phyloP scores from a whole-genome alignment of 2,113 vertebrate genomes.

The Lepus timidus region DNA sequence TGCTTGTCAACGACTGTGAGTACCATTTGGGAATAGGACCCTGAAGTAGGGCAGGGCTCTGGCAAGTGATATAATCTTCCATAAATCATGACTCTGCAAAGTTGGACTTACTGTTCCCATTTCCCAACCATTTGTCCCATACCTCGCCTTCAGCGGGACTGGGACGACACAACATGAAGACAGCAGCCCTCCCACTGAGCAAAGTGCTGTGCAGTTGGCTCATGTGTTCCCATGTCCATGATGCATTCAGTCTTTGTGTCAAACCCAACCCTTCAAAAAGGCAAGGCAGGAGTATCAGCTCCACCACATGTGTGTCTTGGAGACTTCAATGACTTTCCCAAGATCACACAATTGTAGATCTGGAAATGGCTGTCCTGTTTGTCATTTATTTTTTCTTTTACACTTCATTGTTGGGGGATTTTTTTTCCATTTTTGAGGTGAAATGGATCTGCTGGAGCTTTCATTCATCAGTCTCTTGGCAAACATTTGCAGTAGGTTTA shows the following conservation, averaged over 20 bases:
- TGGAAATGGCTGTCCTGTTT: fast-evolving
- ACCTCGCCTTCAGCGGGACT: not conserved
- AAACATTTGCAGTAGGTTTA: not conserved
- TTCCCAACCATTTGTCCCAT: not conserved
- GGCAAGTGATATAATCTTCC: not conserved
- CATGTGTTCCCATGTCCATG: not conserved
- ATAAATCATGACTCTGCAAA: not conserved
- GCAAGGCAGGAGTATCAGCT: not conserved
- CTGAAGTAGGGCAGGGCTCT: not conserved
- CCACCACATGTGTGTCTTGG: not conserved
- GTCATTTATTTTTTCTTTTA: not conserved
- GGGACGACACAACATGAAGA: not conserved
- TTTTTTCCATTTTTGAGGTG: not conserved
- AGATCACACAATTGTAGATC: not conserved
- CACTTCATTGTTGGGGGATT: not conserved
- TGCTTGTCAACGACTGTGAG: not conserved
- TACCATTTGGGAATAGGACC: not conserved
- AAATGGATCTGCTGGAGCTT: not conserved
- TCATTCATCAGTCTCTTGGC: not conserved
- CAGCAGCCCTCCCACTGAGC: not conserved
- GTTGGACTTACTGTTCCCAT: not conserved
- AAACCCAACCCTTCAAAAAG: not conserved
- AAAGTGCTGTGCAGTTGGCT: not conserved
- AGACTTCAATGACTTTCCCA: not conserved
- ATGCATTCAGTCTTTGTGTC: not conserved